Base-by-base conservation (phyloP, 2,113 vertebrate genomes). In the Hepsetus odoe region DNA sequence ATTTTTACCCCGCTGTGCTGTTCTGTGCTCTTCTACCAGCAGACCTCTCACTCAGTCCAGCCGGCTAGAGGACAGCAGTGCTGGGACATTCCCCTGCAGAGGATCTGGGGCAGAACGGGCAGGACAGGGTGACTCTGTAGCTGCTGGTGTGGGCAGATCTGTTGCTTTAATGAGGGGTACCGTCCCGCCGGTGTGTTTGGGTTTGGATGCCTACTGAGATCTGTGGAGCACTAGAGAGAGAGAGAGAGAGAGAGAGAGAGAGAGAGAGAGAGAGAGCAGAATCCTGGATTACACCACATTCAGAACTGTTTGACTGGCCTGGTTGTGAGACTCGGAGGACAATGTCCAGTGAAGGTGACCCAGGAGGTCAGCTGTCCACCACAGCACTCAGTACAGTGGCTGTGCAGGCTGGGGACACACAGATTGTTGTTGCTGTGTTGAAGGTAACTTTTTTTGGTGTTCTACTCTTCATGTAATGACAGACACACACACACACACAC, bases 1-100 rank as follows among this genome's bases (percentile, higher is more conserved):
- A 96, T 95, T 95, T 96, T 95, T 96, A 96, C 92, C 92, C 85
- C 89, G 66, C 90, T 89, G 90, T 93, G 93, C 93, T 93, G 91
- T 91, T 83, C 81, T 82, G 87, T 88, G 53, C 90, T 79, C 90
- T 88, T 87, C 74, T 71, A 82, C 73, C 56, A 53, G 65, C 66
- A 67, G 72, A 76, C 59, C 18, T 53, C 75, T 81, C 72, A 74
- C 74, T 79, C 78, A 79, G 76, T 58, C 42, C 68, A 75, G 49
- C 70, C 64, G 62, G 62, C 55, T 33, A 73, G 72, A 79, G 69
- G 58, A 49, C 28, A 68, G 33, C 11, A 33, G 16, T 33, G 30
- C 53, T 20, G 64, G 30, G 61, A 64, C 42, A 64, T 1, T 22
- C 51, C 16, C 32, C 20, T 51, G 40, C 49, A 8, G 35, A 20